Conservation (phyloP, 30 jellyfish, hydroid and myxozoan genomes). For the Turritopsis rubra region DNA sequence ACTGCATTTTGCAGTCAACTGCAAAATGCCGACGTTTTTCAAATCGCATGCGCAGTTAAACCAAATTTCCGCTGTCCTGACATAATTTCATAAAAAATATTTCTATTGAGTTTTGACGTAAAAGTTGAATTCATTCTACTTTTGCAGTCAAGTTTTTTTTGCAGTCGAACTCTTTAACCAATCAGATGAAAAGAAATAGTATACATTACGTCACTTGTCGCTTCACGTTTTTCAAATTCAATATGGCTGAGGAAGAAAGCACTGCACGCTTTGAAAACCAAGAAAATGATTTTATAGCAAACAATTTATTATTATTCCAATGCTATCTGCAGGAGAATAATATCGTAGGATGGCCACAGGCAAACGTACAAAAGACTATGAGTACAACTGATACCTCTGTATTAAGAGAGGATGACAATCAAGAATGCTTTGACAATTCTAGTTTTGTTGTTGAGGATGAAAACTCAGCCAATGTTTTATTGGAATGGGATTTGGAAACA, state of each 20-base stretch:
- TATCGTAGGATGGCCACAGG: not conserved
- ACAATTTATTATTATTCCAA: not conserved
- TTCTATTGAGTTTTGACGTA: not conserved
- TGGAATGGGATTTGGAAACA: not conserved
- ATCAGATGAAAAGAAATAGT: not conserved
- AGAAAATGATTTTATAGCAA: not conserved
- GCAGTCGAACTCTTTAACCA: not conserved
- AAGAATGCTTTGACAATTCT: not conserved
- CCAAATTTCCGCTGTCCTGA: not conserved
- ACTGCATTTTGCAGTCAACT: not conserved
- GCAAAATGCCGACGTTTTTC: not conserved
- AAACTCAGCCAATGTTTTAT: not conserved
- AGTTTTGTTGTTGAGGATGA: not conserved
- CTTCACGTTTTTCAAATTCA: not conserved
- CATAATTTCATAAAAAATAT: not conserved
- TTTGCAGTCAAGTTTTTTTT: not conserved
- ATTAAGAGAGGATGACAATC: not conserved
- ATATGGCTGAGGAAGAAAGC: not conserved
- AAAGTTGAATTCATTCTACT: not conserved
- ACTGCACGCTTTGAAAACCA: not conserved
- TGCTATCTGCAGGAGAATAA: not conserved
- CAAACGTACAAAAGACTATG: not conserved
- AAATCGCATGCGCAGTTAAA: not conserved
- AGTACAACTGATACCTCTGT: not conserved
- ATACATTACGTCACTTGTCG: not conserved